phyloP scores from a whole-genome alignment of 1,140 invertebrate species.

The Berghia stephanieae region DNA sequence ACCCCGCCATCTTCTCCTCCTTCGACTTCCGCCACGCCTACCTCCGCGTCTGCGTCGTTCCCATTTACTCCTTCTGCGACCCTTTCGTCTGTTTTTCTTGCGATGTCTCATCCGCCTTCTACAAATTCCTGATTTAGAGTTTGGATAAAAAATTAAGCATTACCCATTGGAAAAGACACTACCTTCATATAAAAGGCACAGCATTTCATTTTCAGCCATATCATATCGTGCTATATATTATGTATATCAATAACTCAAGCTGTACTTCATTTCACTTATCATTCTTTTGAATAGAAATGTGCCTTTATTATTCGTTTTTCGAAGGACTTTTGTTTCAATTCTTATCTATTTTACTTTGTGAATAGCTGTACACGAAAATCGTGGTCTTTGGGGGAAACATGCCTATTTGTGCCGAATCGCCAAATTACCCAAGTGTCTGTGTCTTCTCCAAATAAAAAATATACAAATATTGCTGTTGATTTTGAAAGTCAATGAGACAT shows the following conservation, averaged over 20 bases:
- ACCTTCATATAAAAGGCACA: not conserved
- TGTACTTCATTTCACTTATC: not conserved
- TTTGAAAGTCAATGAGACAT: not conserved
- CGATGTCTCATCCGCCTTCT: not conserved
- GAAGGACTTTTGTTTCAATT: no score
- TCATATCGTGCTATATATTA: not conserved
- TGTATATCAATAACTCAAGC: not conserved
- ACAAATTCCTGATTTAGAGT: not conserved
- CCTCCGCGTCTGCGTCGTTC: constrained; percentile 15
- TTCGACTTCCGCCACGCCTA: not conserved
- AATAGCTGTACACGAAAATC: no score
- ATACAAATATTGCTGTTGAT: not conserved
- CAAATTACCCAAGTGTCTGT: not conserved
- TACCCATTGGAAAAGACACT: not conserved
- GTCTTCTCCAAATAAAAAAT: not conserved
- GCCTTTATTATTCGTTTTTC: no score
- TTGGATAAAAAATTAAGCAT: constrained; percentile 2
- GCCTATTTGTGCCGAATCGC: no score
- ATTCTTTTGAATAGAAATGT: not conserved
- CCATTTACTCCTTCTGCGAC: constrained; percentile 16
- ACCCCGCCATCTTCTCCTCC: not conserved
- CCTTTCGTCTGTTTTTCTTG: constrained; percentile 19
- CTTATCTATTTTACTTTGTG: no score
- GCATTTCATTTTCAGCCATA: not conserved
- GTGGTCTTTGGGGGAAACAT: no score